Conservation (phyloP, 2,113 vertebrate genomes). For the Lynx canadensis region DNA sequence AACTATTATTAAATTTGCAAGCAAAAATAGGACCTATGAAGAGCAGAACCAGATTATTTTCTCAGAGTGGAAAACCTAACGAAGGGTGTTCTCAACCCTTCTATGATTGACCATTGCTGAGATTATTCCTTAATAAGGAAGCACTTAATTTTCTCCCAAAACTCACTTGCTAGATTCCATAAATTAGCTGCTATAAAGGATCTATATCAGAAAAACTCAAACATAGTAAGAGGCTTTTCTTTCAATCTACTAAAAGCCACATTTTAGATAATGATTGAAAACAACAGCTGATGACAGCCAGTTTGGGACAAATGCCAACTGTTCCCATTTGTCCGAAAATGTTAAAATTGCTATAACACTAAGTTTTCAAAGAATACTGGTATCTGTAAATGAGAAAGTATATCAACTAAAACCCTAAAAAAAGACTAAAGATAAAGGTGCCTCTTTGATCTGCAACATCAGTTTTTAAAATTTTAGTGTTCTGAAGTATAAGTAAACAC, state of each 20-base stretch:
- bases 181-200: constrained; percentile 66
- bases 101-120: constrained; percentile 1
- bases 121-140: constrained; percentile 43
- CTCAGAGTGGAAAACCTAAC: background rate
- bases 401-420: constrained; percentile 70
- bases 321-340: constrained; percentile 83
- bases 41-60: background rate
- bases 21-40: background rate
- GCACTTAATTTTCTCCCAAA: constrained; percentile 70
- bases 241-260: constrained; percentile 70
- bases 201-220: constrained; percentile 73
- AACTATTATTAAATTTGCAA: constrained; percentile 43
- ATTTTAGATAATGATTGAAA: constrained; percentile 87
- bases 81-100: background rate
- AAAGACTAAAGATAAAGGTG: constrained; percentile 78
- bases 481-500: constrained; percentile 82
- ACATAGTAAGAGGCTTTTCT: constrained; percentile 75
- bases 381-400: constrained; percentile 67
- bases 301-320: constrained; percentile 85
- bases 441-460: constrained; percentile 73
- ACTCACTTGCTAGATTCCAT: constrained; percentile 75
- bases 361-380: constrained; percentile 78
- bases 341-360: constrained; percentile 75
- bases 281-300: constrained; percentile 87
- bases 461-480: constrained; percentile 71